A percentile compares a stretch with the other conserved stretches of the same genome.
Conservation (phyloP, 2,888 invertebrate species). For the Caenorhabditis wallacei region DNA sequence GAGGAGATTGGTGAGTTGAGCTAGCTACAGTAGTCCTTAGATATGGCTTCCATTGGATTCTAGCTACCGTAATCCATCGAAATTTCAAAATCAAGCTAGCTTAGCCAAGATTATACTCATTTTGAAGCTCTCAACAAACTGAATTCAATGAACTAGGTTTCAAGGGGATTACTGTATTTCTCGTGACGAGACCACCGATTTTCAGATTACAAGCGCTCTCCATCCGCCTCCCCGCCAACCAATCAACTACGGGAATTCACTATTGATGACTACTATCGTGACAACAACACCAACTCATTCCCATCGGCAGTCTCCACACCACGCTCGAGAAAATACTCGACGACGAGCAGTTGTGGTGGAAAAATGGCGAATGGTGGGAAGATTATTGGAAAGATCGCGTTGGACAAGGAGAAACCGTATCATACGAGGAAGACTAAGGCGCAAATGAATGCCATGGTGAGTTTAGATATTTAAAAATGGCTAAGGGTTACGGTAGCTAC, state of each 20-base stretch:
- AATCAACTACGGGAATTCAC: no score
- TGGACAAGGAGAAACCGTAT: not conserved
- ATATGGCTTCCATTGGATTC: no score
- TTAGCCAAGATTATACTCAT: not conserved
- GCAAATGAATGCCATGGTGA: constrained; percentile 28
- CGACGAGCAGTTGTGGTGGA: not conserved
- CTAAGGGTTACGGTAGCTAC: not conserved
- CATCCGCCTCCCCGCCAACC: no score
- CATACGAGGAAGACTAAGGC: constrained; percentile 28
- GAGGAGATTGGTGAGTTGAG: no score
- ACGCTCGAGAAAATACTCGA: constrained; percentile 10
- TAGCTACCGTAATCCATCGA: not conserved
- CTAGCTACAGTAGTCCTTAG: no score
- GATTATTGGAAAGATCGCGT: not conserved
- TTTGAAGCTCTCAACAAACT: no score
- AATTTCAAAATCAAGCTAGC: no score
- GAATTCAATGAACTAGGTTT: no score
- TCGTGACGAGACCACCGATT: no score
- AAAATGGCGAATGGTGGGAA: not conserved
- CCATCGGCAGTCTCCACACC: not conserved
- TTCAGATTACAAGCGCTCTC: no score
- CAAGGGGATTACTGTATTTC: no score
- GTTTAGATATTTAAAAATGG: constrained; percentile 4
- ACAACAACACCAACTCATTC: constrained; percentile 8
- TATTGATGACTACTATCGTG: not conserved